phyloP scores from a whole-genome alignment of 1,140 invertebrate genomes.

The Latrodectus geometricus region DNA sequence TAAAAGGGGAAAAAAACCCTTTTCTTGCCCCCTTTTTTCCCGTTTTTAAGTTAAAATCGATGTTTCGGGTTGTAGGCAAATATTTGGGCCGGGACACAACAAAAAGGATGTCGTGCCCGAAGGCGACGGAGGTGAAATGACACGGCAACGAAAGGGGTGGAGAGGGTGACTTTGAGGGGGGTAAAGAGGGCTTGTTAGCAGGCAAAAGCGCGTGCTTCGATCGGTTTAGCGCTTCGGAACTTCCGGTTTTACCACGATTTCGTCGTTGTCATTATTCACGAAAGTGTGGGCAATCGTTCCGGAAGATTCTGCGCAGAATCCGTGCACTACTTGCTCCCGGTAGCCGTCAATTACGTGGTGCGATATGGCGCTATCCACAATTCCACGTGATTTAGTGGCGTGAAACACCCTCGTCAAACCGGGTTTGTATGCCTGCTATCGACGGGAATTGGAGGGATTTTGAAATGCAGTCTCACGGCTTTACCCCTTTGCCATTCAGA shows the following conservation, averaged over 20 bases:
- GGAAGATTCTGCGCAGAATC: neutral
- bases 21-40: constrained; percentile 4
- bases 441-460: too few relatives aligned
- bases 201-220: constrained; percentile 17
- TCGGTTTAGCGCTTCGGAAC: constrained; percentile 29
- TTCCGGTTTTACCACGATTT: constrained; percentile 15
- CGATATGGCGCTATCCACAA: too few relatives aligned
- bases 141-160: neutral
- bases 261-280: constrained; percentile 30
- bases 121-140: neutral
- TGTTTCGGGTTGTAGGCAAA: constrained; percentile 34
- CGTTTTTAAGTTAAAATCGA: constrained; percentile 58
- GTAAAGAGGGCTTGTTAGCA: constrained; percentile 54
- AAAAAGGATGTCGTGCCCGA: neutral
- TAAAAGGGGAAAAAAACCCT: neutral
- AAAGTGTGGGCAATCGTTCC: constrained; percentile 18
- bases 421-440: too few relatives aligned
- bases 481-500: too few relatives aligned
- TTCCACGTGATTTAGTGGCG: too few relatives aligned
- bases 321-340: neutral
- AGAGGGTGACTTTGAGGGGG: neutral
- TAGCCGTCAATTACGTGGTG: too few relatives aligned
- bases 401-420: too few relatives aligned
- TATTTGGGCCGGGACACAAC: neutral
- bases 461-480: too few relatives aligned